Evolutionary conservation across 2,113 vertebrate species (phyloP), one percentile per base, ranked within the genome.

Genomic region (Neodontobutis hainanensis): DNA sequence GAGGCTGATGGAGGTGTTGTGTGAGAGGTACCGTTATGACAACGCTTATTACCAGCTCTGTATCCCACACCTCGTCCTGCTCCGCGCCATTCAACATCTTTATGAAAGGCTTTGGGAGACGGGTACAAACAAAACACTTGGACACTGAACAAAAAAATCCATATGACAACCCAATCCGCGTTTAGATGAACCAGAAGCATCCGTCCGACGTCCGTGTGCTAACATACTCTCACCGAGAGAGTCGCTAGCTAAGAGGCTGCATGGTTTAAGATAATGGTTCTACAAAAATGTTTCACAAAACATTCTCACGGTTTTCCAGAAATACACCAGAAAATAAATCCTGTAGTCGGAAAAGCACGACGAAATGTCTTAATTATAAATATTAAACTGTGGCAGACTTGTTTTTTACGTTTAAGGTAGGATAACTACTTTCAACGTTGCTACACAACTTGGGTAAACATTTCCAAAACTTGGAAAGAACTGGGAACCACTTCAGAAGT

Each of bases 141-240:
- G 19, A 88, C 27, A 46, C 14, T 48, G 1, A 83, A 8, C 11
- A 89, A n/a, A 50, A 88, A 55, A 12, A 16, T 73, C 67, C 67
- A 74, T 68, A 79, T 43, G 1, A 76, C 51, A 14, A 83, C 36
- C n/a, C 44, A 61, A 43, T 61, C 53, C 61, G 52, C 68, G 68
- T 42, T 32, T 4, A 51, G 61, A 49, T 69, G 61, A 57, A 43
- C 64, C 76, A 51, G 80, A 81, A 73, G 79, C 85, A 90, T 91
- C 76, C 50, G 85, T 77, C 42, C 48, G 6, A 40, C 4, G 7
- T 62, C 5, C 19, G 5, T 32, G 70, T 27, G 51, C 68, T 71
- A 45, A 45, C 44, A 45, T 36, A 47, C 72, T 64, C 75, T 79
- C 83, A 36, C 60, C 34, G 4, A n/a, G 67, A 66, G 70, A 84